Percentiles rank a stretch among this genome's conserved stretches.
These are phyloP conservation scores for Brachionus paranguensis DNA, from an alignment of 1,140 invertebrate genomes.

Conservation along the genomic window DNA sequence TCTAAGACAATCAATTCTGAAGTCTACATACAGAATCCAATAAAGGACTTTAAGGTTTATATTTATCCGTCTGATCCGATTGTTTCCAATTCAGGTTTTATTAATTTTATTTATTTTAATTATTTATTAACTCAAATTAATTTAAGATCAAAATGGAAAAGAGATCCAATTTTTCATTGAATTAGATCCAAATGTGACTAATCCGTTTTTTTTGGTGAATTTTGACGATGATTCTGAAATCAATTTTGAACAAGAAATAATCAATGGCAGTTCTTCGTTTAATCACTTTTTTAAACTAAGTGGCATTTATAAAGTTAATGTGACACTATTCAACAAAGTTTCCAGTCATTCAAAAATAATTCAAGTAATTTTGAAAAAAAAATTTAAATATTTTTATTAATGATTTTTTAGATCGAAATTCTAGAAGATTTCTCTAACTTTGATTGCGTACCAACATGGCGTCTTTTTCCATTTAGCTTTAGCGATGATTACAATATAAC, in stretches of 20 bases:
- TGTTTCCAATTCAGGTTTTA: neutral
- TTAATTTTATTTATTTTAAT: neutral
- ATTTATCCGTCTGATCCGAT: neutral
- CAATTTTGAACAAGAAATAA: neutral
- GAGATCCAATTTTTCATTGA: neutral
- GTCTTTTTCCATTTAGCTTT: slow-evolving; percentile 1
- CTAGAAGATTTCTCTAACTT: neutral
- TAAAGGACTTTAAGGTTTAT: neutral
- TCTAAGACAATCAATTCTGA: neutral
- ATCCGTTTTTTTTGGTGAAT: slow-evolving; percentile 2
- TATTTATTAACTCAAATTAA: neutral
- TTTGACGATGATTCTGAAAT: neutral
- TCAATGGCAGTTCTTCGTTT: neutral
- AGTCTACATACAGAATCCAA: neutral
- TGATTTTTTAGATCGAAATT: neutral
- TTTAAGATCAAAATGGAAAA: neutral
- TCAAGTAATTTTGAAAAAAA: neutral
- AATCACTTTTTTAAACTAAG: neutral
- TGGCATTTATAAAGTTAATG: neutral
- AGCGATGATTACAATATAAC: neutral
- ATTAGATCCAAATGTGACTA: neutral
- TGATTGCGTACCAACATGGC: slow-evolving; percentile 28
- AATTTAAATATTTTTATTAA: neutral
- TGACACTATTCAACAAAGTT: neutral
- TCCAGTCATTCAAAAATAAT: neutral